Evolutionary conservation across 2,113 vertebrate genomes (phyloP), one percentile per base, ranked within the genome.

Genomic region (Dendropsophus ebraccatus): DNA sequence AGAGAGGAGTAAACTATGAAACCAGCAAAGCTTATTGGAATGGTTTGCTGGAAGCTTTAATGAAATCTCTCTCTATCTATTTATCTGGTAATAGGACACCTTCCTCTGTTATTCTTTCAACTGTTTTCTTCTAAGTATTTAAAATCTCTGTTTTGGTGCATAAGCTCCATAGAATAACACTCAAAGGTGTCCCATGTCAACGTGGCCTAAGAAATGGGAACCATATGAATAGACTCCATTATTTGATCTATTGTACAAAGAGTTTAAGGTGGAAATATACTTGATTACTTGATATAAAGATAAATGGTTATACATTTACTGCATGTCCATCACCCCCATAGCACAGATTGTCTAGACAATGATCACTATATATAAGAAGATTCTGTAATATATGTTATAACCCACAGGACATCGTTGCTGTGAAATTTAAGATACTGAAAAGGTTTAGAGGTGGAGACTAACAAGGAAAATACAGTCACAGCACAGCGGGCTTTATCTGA

Each of bases 151-250:
- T 76, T 76, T 52, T 76, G 74, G 30, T 76, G 50, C 47, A 19
- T 76, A 76, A 76, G 47, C 74, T 76, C 47, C 17, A n/a, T 76
- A 76, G 28, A 76, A 76, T 76, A 76, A 76, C 74, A 76, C 49
- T 52, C 45, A 30, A 52, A 76, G 74, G 74, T 76, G 47, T 76
- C 74, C 25, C 47, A 52, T 52, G 47, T 76, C 74, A 30, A 17
- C 32, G 74, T 30, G n/a, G 25, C 47, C 10, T 76, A 76, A 52
- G 74, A 52, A 76, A 76, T 30, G 47, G 49, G 25, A 75, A 28
- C 45, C 47, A 49, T 49, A 25, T 49, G 47, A 28, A 52, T 19
- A 76, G 28, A 76, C 74, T 45, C 47, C 47, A 52, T 75, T 49
- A 75, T 50, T 23, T 75, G 28, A 49, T n/a, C 23, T 49, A 23